A percentile compares a stretch with the other conserved stretches of the same genome.
Conservation (phyloP, 2,888 invertebrate species). For the Amphipoea oculea region DNA sequence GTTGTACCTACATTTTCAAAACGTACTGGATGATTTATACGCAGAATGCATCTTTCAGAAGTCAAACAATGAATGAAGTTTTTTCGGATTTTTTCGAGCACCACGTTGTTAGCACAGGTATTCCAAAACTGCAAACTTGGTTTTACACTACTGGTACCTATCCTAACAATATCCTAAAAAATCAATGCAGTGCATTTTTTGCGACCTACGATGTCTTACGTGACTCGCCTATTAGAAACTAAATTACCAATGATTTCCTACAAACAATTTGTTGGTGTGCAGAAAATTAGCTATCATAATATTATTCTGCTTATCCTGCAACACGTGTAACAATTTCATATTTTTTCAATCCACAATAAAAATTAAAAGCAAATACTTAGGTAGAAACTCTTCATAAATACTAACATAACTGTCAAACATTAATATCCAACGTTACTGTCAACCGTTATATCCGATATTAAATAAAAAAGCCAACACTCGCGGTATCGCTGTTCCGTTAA, state of each 20-base stretch:
- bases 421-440: conserved; percentile 36
- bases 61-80: no score
- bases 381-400: conserved; percentile 17
- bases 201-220: background rate
- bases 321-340: background rate
- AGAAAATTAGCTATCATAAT: background rate
- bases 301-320: no score
- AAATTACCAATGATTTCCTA: background rate
- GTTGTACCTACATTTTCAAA: no score
- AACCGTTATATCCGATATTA: conserved; percentile 33
- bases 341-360: background rate
- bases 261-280: background rate
- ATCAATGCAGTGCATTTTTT: background rate
- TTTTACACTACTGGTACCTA: background rate
- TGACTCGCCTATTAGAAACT: background rate
- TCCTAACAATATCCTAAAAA: no score
- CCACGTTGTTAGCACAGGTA: background rate
- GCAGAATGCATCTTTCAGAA: no score
- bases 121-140: background rate
- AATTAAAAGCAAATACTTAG: conserved; percentile 22
- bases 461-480: conserved; percentile 43
- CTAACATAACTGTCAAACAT: conserved; percentile 39
- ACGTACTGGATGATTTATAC: no score
- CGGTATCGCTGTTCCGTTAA: conserved; percentile 54
- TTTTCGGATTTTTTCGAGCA: background rate